Evolutionary conservation across 92 coral and sea anemone species (phyloP).

Genomic region (Pocillopora meandrina): DNA sequence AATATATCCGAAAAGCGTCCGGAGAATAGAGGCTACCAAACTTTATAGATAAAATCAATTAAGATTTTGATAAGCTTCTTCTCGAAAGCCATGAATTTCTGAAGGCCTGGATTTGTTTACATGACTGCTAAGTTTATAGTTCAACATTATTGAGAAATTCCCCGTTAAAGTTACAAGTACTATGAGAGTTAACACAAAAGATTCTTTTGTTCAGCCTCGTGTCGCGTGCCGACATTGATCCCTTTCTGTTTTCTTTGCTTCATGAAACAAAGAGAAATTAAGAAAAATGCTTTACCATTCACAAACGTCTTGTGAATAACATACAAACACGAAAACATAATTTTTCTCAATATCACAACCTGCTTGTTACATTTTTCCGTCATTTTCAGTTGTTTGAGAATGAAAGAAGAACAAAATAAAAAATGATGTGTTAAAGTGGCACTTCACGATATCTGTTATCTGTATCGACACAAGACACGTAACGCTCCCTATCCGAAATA

Average conservation of each 20-base stretch:
- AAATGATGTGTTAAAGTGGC: background rate
- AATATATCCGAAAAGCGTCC: too few species aligned
- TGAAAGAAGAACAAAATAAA: background rate
- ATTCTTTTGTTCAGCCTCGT: constrained; percentile 29
- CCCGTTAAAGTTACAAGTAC: constrained; percentile 21
- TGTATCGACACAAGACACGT: background rate
- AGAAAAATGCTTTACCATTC: background rate
- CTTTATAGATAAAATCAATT: too few species aligned
- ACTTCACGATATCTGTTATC: background rate
- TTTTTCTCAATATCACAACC: background rate
- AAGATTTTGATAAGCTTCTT: background rate
- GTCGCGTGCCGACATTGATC: constrained; percentile 31
- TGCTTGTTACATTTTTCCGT: background rate
- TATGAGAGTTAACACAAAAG: constrained; percentile 12
- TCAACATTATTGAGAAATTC: constrained; percentile 10
- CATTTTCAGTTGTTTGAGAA: background rate
- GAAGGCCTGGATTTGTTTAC: background rate
- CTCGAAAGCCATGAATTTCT: background rate
- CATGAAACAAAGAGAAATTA: constrained; percentile 14
- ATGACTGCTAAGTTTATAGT: constrained; percentile 24
- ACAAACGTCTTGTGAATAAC: background rate
- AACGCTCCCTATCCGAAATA: background rate
- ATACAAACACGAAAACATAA: background rate
- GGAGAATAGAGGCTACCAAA: too few species aligned
- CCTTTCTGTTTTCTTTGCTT: constrained; percentile 2